Evolutionary conservation across 1,140 invertebrate species (phyloP).

Genomic region (Calliphora vicina): DNA sequence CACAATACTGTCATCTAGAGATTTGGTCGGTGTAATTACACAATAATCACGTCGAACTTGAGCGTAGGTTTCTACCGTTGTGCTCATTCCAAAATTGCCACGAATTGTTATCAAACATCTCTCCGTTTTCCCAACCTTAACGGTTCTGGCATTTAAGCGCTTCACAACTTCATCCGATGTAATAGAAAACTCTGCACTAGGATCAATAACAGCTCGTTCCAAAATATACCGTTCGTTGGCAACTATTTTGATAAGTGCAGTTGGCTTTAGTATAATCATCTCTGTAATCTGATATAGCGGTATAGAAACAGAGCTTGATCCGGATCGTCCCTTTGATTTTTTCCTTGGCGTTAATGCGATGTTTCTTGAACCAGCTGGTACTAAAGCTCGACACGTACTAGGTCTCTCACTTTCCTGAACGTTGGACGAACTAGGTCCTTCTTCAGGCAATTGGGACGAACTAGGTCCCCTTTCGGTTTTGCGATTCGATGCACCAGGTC

Average conservation of each 20-base stretch:
- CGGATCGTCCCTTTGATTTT: not conserved
- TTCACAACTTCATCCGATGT: not conserved
- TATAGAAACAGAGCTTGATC: too few relatives aligned
- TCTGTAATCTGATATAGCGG: not conserved
- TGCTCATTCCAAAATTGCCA: not conserved
- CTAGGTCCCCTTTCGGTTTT: not conserved
- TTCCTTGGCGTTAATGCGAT: not conserved
- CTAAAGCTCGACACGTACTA: not conserved
- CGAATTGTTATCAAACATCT: not conserved
- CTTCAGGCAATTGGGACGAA: too few relatives aligned
- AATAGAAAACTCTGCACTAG: not conserved
- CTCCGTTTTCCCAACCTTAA: not conserved
- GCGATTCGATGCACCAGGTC: not conserved
- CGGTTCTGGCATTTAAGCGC: not conserved
- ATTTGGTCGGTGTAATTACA: too few relatives aligned
- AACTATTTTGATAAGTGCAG: too few relatives aligned
- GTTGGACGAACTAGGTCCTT: slow-evolving; percentile 14
- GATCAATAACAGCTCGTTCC: not conserved
- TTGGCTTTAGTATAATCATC: too few relatives aligned
- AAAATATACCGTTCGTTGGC: too few relatives aligned
- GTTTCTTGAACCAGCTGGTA: not conserved
- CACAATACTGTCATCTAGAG: too few relatives aligned
- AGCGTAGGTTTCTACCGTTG: not conserved
- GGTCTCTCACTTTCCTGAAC: too few relatives aligned
- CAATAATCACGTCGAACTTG: not conserved